Base-by-base conservation (phyloP, 2,888 invertebrate genomes). In the Diaperis boleti region DNA sequence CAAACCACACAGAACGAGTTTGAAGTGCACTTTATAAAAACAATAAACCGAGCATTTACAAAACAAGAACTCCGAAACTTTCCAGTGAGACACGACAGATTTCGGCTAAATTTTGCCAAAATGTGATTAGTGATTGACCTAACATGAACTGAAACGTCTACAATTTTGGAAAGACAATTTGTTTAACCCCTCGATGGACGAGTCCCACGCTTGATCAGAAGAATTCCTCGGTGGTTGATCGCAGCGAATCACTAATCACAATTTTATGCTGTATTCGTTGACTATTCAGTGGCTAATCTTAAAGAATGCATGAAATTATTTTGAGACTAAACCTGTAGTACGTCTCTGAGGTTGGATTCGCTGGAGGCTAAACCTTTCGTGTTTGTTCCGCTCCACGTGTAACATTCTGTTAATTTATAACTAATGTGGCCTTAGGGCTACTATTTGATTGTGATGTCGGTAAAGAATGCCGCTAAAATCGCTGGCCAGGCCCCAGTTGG, bases 261-360 rank as follows among this genome's bases (percentile, higher is more conserved):
- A 54, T 42, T 11, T 31, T 42, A 54, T 42, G 54, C 22, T 52
- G 42, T 54, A 54, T 54, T 54, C 39, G n/a, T 18, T 54, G 33
- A 56, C 56, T 45, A 52, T 47, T 17, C 62, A 37, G 44, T 57
- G 62, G 52, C 52, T 62, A 62, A 62, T 62, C 50, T 50, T 11
- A 50, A 62, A 62, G 62, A 62, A 62, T 62, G 62, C 57, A 62
- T 62, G 62, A 62, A 62, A 62, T 62, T 62, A 62, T 62, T 52
- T 57, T 26, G 37, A 50, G 42, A 54, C 5, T 50, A 50, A 37
- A 35, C 22, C 17, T 37, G 22, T 37, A 41, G 42, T 33, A 54
- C 31, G 18, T 47, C 37, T 35, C 35, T 55, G 31, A 26, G 44
- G 7, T 42, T 57, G 15, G 29, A 57, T 44, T 50, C 35, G 49